A percentile compares a stretch with the other conserved stretches of the same genome.
These are phyloP conservation scores for Hetaerina titia DNA, from an alignment of 2,888 invertebrate genomes.

Conservation along the genomic window DNA sequence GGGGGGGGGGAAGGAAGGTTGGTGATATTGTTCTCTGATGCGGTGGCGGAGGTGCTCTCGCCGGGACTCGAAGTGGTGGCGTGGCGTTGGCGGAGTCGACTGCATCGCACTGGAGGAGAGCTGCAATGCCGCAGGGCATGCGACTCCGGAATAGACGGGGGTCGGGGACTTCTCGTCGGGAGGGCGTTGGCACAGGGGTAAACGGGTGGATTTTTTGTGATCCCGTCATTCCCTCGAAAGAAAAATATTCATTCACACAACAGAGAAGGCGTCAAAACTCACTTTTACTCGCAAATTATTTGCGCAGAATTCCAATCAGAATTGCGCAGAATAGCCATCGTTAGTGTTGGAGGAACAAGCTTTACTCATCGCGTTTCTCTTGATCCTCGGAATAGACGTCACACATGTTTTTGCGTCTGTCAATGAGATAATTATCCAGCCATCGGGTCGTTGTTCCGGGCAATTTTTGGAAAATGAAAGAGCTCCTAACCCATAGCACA, in stretches of 20 bases:
- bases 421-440: too few species aligned
- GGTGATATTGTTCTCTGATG: not conserved
- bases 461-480: too few species aligned
- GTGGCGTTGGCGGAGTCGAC: not conserved
- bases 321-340: too few species aligned
- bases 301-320: too few species aligned
- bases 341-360: too few species aligned
- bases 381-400: too few species aligned
- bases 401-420: too few species aligned
- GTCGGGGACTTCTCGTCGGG: not conserved
- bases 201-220: not conserved
- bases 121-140: slow-evolving; percentile 26
- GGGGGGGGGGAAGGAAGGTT: not conserved
- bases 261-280: not conserved
- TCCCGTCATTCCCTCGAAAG: not conserved
- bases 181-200: not conserved
- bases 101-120: not conserved
- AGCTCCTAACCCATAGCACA: too few species aligned
- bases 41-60: not conserved
- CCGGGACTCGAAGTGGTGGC: slow-evolving; percentile 7
- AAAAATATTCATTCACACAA: not conserved
- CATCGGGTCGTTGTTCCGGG: too few species aligned
- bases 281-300: too few species aligned
- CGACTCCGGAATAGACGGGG: not conserved
- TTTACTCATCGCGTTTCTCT: too few species aligned